Percentiles rank a stretch among this genome's conserved stretches.
phyloP scores from a whole-genome alignment of 1,140 invertebrate genomes.

The Bombus superbus region DNA sequence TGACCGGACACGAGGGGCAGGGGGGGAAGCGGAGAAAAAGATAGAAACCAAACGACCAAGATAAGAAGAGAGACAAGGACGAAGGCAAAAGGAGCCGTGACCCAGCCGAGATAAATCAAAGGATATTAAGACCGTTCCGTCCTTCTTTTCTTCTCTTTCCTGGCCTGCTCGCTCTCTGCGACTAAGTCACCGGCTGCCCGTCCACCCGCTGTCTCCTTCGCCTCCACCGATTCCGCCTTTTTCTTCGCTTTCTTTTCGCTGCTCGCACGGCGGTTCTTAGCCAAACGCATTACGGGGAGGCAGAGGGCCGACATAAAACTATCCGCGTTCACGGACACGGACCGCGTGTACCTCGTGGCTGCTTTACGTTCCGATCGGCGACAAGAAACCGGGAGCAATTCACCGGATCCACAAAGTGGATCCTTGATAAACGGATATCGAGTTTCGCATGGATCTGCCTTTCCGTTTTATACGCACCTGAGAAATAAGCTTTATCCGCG shows the following conservation, averaged over 20 bases:
- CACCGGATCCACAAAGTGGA: conserved; percentile 60
- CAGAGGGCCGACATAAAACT: conserved; percentile 77
- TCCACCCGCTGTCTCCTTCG: not conserved
- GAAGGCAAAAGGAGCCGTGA: conserved; percentile 73
- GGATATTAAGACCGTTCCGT: conserved; percentile 79
- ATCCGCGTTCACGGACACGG: conserved; percentile 55
- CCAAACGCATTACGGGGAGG: conserved; percentile 75
- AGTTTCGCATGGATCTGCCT: conserved; percentile 44
- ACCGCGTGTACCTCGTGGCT: conserved; percentile 53
- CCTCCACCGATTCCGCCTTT: conserved; percentile 1
- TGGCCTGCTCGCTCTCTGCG: not conserved
- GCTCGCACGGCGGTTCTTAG: conserved; percentile 72
- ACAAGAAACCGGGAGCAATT: conserved; percentile 66
- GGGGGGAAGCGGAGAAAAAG: not conserved
- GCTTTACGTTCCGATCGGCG: conserved; percentile 66
- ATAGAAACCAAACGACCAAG: not conserved
- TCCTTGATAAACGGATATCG: conserved; percentile 67
- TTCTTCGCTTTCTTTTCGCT: not conserved
- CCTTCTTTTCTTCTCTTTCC: conserved; percentile 11
- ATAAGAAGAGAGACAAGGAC: not conserved
- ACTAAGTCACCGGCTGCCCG: conserved; percentile 36
- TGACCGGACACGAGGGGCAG: conserved; percentile 9
- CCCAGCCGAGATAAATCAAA: conserved; percentile 81
- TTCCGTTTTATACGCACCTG: not conserved
- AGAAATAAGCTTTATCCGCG: conserved; percentile 27